These are phyloP conservation scores for Tetragnatha montana DNA, from an alignment of 2,888 invertebrate species.

Conservation along the genomic window DNA sequence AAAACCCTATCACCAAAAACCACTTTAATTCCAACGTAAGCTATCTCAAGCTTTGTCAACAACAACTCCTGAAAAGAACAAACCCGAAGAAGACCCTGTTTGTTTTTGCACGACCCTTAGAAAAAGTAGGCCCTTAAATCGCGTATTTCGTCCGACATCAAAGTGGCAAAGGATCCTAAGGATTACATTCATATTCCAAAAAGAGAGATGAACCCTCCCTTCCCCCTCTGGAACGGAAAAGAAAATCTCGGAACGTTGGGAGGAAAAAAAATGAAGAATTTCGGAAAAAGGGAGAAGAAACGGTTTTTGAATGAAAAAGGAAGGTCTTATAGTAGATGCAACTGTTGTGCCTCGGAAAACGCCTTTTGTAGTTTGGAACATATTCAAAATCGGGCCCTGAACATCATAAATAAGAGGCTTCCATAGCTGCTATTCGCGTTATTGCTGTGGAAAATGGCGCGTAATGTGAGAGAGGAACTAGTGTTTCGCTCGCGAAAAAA, in stretches of 20 bases:
- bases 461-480: neutral
- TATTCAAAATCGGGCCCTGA: constrained; percentile 3
- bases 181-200: constrained; percentile 17
- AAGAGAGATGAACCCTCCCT: neutral
- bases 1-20: no score
- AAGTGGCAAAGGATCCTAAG: neutral
- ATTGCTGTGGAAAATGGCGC: constrained; percentile 12
- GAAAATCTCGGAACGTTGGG: neutral
- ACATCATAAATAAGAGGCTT: constrained; percentile 22
- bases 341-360: neutral
- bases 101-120: neutral
- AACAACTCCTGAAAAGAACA: no score
- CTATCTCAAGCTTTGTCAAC: no score
- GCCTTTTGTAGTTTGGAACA: constrained; percentile 26
- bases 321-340: neutral
- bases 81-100: neutral
- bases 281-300: neutral
- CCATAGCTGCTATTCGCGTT: neutral
- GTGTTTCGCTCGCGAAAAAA: no score
- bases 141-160: neutral
- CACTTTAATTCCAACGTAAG: no score
- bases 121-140: neutral
- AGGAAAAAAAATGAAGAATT: neutral
- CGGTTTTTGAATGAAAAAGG: neutral
- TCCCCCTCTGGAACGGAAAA: neutral